These are phyloP conservation scores for Chloroclysta siterata DNA, from an alignment of 2,888 invertebrate species.

Conservation along the genomic window DNA sequence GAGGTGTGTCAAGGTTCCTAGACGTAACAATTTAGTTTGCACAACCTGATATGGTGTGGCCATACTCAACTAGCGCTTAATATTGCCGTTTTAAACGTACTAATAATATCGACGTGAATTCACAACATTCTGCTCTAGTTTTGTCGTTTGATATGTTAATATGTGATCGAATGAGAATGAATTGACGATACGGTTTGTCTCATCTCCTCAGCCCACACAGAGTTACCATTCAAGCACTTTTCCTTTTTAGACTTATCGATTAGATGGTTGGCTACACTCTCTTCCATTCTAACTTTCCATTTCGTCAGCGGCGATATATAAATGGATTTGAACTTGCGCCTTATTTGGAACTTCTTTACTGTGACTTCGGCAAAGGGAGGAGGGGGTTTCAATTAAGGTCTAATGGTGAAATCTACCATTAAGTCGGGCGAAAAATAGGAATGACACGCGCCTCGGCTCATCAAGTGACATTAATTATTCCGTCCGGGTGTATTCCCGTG, in stretches of 20 bases:
- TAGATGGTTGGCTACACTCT: slow-evolving; percentile 12
- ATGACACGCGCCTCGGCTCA: slow-evolving; percentile 46
- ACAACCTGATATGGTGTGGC: slow-evolving; percentile 44
- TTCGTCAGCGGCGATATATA: slow-evolving; percentile 24
- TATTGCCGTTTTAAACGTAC: slow-evolving; percentile 2
- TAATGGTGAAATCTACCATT: slow-evolving; percentile 38
- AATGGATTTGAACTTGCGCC: slow-evolving; percentile 20
- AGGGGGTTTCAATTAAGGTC: slow-evolving; percentile 34
- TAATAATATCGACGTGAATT: slow-evolving; percentile 3
- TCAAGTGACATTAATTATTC: slow-evolving; percentile 56
- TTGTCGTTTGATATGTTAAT: slow-evolving; percentile 8
- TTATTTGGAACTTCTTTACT: slow-evolving; percentile 29
- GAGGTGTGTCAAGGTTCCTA: slow-evolving; percentile 62
- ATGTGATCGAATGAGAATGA: slow-evolving; percentile 4
- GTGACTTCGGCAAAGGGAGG: slow-evolving; percentile 19
- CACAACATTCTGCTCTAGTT: not conserved
- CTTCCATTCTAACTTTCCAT: slow-evolving; percentile 15
- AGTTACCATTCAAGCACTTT: slow-evolving; percentile 21
- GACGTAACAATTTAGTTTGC: slow-evolving; percentile 53
- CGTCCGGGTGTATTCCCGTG: slow-evolving; percentile 52
- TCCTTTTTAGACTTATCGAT: slow-evolving; percentile 26
- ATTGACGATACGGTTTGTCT: slow-evolving; percentile 19
- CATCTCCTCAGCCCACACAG: slow-evolving; percentile 14
- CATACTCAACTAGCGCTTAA: slow-evolving; percentile 30
- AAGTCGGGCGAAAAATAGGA: slow-evolving; percentile 45